These are phyloP conservation scores for Philaethria dido DNA, from an alignment of 2,888 invertebrate species.

Conservation along the genomic window DNA sequence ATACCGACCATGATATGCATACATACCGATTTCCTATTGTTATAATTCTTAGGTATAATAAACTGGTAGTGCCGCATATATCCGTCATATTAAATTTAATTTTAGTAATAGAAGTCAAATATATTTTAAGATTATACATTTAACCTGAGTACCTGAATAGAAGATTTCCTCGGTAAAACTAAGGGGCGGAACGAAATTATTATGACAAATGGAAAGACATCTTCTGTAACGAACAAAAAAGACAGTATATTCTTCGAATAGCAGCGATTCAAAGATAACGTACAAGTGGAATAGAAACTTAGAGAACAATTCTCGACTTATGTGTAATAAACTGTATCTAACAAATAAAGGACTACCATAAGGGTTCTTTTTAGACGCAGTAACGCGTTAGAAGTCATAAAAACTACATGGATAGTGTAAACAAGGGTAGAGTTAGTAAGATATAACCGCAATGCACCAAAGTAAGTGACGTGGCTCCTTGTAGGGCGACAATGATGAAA, in stretches of 20 bases:
- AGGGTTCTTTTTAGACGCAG: conserved; percentile 66
- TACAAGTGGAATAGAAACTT: conserved; percentile 32
- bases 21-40: too few species aligned
- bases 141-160: conserved; percentile 12
- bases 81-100: background rate
- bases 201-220: conserved; percentile 41
- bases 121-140: conserved; percentile 23
- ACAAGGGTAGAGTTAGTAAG: conserved; percentile 69
- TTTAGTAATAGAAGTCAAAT: conserved; percentile 9
- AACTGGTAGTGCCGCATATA: background rate
- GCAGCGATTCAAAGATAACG: conserved; percentile 27
- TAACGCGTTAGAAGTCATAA: conserved; percentile 74
- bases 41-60: too few species aligned
- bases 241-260: conserved; percentile 28
- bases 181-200: conserved; percentile 40
- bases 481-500: conserved; percentile 74
- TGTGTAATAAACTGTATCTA: conserved; percentile 70
- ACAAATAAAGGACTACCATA: conserved; percentile 71
- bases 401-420: conserved; percentile 75
- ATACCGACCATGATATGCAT: too few species aligned
- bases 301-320: conserved; percentile 52
- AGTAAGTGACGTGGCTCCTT: conserved; percentile 80
- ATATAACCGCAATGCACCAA: conserved; percentile 79
- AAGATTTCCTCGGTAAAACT: conserved; percentile 35
- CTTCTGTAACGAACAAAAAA: conserved; percentile 37